Percentiles rank a stretch among this genome's conserved stretches.
Evolutionary conservation across 2,888 invertebrate genomes (phyloP).

Genomic region (Chrysolina americana): DNA sequence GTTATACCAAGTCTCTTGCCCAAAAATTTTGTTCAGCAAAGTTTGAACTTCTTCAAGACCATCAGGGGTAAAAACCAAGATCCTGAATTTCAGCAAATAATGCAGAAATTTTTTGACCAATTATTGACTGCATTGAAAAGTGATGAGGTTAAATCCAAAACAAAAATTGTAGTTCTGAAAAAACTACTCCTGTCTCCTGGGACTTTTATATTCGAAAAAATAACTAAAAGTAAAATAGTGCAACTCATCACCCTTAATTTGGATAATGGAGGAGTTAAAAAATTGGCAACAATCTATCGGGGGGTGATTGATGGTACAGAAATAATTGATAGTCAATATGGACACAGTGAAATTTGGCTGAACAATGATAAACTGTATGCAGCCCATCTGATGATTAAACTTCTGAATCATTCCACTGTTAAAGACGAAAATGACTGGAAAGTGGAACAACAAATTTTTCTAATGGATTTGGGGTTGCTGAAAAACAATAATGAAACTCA

Average conservation of each 20-base stretch:
- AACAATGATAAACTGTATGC: slow-evolving; percentile 80
- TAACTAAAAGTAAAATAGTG: slow-evolving; percentile 77
- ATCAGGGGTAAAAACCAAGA: slow-evolving; percentile 73
- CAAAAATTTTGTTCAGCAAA: slow-evolving; percentile 77
- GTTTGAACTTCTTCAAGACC: slow-evolving; percentile 76
- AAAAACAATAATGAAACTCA: slow-evolving; percentile 69
- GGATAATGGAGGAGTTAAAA: slow-evolving; percentile 75
- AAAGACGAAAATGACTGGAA: slow-evolving; percentile 77
- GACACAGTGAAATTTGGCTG: slow-evolving; percentile 73
- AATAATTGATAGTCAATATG: slow-evolving; percentile 69
- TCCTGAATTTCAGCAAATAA: slow-evolving; percentile 73
- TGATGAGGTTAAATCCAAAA: slow-evolving; percentile 70
- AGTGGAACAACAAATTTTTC: slow-evolving; percentile 75
- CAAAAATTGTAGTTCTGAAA: slow-evolving; percentile 75
- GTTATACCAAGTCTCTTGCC: slow-evolving; percentile 75
- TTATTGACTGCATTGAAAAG: slow-evolving; percentile 71
- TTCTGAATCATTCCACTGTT: slow-evolving; percentile 67
- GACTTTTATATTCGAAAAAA: slow-evolving; percentile 82
- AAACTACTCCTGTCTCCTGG: slow-evolving; percentile 80
- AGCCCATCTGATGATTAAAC: slow-evolving; percentile 72
- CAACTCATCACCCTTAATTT: slow-evolving; percentile 77
- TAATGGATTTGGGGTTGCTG: slow-evolving; percentile 78
- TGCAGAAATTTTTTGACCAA: slow-evolving; percentile 73
- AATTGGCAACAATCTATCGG: slow-evolving; percentile 75
- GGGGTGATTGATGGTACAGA: slow-evolving; percentile 68